Base-by-base conservation (phyloP, 2,888 invertebrate genomes). In the Drosophila anceps region DNA sequence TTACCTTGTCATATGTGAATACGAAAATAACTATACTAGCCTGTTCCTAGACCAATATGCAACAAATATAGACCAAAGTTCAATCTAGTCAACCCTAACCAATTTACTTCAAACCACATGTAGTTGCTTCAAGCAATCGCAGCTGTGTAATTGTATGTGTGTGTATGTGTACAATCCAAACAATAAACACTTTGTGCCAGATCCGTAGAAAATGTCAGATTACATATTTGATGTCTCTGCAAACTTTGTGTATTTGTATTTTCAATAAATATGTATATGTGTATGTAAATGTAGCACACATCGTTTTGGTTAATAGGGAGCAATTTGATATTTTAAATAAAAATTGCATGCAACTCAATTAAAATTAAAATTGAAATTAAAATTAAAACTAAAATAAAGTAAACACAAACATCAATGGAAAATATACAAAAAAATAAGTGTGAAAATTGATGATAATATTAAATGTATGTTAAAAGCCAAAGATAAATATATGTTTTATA, bases 31-130 rank as follows among this genome's bases (percentile, higher is more conserved):
- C 48, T 41, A 18, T 9, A 51, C 53, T 69, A 74, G 59, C 51
- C 74, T 81, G 81, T 87, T 84, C 79, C 83, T 84, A 84, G 88
- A 87, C 84, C 85, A 84, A 84, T 51, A 68, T 70, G 69, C 77
- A 75, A 63, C 73, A 55, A 50, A 62, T 55, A 59, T 35, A 66
- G 59, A 82, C 71, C 77, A 65, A 64, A 53, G 59, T 75, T 54
- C 69, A 69, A 48, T 44, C 29, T 29, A 54, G 63, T 31, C 69
- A 43, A 43, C 65, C 50, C 51, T 29, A 66, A 51, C 29, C 60
- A 65, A 69, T 55, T 43, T 75, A 81, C 76, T 70, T 73, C 66
- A 66, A 68, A 18, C 10, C 54, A 58, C n/a, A n/a, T 48, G 48
- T 48, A 48, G 29, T 48, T 48, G 48, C 48, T 48, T 29, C n/a